These are phyloP conservation scores for Nomada ruficornis DNA, from an alignment of 2,888 invertebrate species.

Conservation along the genomic window DNA sequence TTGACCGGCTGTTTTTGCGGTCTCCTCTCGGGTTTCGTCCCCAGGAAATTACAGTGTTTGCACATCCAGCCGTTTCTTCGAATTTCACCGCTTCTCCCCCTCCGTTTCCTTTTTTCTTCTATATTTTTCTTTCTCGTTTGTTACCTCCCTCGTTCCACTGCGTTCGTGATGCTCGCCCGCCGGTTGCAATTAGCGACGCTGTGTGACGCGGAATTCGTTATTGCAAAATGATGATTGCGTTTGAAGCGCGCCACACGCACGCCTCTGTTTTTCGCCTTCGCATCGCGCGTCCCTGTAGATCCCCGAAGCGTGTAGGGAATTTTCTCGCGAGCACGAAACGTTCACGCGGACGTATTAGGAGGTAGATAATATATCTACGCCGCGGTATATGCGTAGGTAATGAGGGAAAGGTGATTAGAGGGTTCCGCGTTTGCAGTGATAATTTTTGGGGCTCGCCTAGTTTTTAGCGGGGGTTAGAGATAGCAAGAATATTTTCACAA, in stretches of 20 bases:
- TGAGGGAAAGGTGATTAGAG: too few species aligned
- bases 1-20: constrained; percentile 29
- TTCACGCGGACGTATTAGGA: too few species aligned
- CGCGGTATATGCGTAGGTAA: too few species aligned
- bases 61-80: constrained; percentile 32
- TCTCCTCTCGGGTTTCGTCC: constrained; percentile 6
- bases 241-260: not conserved
- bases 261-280: not conserved
- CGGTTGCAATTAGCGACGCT: constrained; percentile 38
- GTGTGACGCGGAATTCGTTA: constrained; percentile 43
- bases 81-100: constrained; percentile 23
- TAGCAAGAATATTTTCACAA: too few species aligned
- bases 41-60: constrained; percentile 43
- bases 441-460: too few species aligned
- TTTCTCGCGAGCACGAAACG: too few species aligned
- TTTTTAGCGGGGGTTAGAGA: too few species aligned
- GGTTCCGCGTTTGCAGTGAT: too few species aligned
- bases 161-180: not conserved
- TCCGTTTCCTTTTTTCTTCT: not conserved
- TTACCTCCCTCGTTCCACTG: not conserved
- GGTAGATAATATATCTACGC: too few species aligned
- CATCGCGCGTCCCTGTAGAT: not conserved
- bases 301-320: too few species aligned
- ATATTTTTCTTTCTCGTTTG: not conserved
- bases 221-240: constrained; percentile 18